Conservation (phyloP, 1,140 invertebrate species). For the Heliconius himera region DNA sequence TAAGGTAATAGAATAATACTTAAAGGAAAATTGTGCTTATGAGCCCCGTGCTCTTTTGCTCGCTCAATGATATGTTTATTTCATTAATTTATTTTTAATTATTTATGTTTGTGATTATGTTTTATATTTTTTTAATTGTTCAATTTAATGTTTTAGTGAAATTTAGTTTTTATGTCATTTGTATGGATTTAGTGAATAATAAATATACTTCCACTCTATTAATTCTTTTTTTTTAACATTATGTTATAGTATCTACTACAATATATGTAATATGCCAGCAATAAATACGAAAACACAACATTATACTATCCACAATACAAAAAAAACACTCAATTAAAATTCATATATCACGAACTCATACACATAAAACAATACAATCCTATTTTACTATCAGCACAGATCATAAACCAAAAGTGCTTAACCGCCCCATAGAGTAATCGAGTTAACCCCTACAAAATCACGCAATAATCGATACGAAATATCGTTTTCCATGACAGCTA, state of each 20-base stretch:
- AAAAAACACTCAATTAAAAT: constrained; percentile 2
- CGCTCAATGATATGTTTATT: constrained; percentile 15
- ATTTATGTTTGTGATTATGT: background rate
- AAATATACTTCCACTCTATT: background rate
- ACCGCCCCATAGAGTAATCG: constrained; percentile 57
- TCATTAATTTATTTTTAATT: constrained; percentile 1
- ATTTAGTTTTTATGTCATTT: background rate
- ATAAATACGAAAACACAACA: background rate
- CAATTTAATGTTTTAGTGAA: background rate
- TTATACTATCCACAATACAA: background rate
- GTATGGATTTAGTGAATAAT: background rate
- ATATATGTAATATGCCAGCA: background rate
- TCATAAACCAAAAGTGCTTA: constrained; percentile 51
- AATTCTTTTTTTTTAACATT: background rate
- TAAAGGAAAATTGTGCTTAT: constrained; percentile 30
- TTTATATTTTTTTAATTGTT: background rate
- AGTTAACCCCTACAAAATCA: constrained; percentile 63
- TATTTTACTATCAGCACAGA: constrained; percentile 33
- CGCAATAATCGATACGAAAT: constrained; percentile 54
- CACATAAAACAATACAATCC: constrained; percentile 28
- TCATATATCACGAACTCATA: background rate
- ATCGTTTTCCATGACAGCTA: constrained; percentile 56
- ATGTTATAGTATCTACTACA: background rate
- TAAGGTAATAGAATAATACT: constrained; percentile 40
- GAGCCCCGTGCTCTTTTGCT: constrained; percentile 32